Base-by-base conservation (phyloP, 2,888 invertebrate species). In the Microchrysa polita region DNA sequence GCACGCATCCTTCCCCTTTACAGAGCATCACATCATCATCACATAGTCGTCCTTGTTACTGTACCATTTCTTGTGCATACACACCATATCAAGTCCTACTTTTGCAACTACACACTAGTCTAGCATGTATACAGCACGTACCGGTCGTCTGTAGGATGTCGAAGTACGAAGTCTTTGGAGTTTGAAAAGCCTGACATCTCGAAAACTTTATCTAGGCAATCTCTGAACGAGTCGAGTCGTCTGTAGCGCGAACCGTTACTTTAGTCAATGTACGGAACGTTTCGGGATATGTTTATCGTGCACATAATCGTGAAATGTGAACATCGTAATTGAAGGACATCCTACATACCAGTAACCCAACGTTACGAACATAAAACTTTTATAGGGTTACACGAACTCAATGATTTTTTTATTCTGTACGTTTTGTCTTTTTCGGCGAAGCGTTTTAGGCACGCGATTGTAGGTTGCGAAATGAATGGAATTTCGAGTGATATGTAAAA, bases 201-300 rank as follows among this genome's bases (percentile, higher is more conserved):
- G 52, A 23, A 55, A 57, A 55, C 69, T 69, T 57, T 69, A 57
- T 42, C 69, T 55, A 57, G 20, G 20, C 55, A 57, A 57, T 69
- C 69, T 55, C 55, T 48, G n/a, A n/a, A n/a, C 16, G 42, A 14
- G 34, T n/a, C n/a, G 69, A 57, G 20, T 57, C 40, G 55, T 48
- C 40, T 69, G 55, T 69, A 57, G 18, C 55, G 55, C 42, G 69
- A 57, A 48, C n/a, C 57, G 40, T 69, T 55, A 55, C 69, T 55
- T 69, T n/a, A 69, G 55, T 69, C 69, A 69, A 48, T 20, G 55
- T 40, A 57, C 40, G 57, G 57, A 57, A 69, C 57, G 55, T 69
- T 57, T 14, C 34, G 55, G 69, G 55, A 69, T 55, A 40, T 42
- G 55, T 34, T 20, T 69, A 55, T 55, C 55, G 69, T 57, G 18